These are phyloP conservation scores for Crambe crambe DNA, from an alignment of 37 sponge, comb jelly and placozoan genomes.

Conservation along the genomic window DNA sequence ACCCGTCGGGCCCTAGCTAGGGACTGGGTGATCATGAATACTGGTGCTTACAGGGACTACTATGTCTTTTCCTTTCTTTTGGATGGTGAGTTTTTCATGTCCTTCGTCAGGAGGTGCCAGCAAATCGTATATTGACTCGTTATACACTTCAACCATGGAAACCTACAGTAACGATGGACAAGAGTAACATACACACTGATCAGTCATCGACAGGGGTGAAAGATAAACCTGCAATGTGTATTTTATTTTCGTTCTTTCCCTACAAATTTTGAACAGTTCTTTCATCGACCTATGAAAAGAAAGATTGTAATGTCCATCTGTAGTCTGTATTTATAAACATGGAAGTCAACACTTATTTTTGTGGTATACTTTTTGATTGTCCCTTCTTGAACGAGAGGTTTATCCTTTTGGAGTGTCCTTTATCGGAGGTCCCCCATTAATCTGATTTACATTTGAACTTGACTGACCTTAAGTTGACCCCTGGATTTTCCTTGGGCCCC, in stretches of 20 bases:
- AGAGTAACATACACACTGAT: too few relatives aligned
- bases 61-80: conserved; percentile 63
- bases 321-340: too few relatives aligned
- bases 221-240: conserved; percentile 60
- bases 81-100: conserved; percentile 56
- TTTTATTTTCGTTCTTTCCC: conserved; percentile 50
- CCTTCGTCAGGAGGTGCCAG: conserved; percentile 41
- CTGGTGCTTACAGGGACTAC: conserved; percentile 66
- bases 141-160: conserved; percentile 86
- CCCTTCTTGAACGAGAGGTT: too few relatives aligned
- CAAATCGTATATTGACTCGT: conserved; percentile 73
- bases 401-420: too few relatives aligned
- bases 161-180: conserved; percentile 44
- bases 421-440: too few relatives aligned
- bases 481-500: conserved; percentile 61
- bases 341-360: too few relatives aligned
- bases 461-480: conserved; percentile 74
- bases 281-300: conserved; percentile 53
- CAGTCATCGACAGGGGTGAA: background rate
- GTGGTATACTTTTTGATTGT: too few relatives aligned
- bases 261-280: conserved; percentile 71
- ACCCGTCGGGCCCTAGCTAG: too few relatives aligned
- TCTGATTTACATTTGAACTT: too few relatives aligned
- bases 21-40: too few relatives aligned
- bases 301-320: too few relatives aligned